Evolutionary conservation across 2,113 vertebrate genomes (phyloP), one percentile per base, ranked within the genome.

Genomic region (Poeciliopsis prolifica): DNA sequence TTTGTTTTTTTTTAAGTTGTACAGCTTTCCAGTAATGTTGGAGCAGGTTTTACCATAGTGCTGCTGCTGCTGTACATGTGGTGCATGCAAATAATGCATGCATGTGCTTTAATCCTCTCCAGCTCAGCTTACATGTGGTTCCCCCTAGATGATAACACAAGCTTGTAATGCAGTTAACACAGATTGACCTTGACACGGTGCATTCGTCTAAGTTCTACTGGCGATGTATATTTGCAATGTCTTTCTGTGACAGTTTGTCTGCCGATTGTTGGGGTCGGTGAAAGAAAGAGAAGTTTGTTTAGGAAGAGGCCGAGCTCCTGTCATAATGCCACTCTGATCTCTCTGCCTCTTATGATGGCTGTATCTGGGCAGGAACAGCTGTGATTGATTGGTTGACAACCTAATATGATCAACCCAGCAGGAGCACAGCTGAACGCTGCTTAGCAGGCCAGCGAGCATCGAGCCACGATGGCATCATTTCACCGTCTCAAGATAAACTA

Each of bases 151-250:
- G 78, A 83, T 74, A 86, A 82, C 77, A 74, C 80, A 58, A 70
- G 80, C 84, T 77, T 28, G 7, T 85, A 83, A 87, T 79, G 78
- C 71, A 79, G 75, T 88, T 87, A 85, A 76, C 71, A 65, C 77
- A 81, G 81, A 75, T 68, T 83, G 82, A 89, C 86, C 86, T 83
- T 79, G 72, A 83, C 78, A 77, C 65, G 0, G 65, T 1, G 11
- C 37, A 71, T 64, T 54, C 58, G 61, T 83, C 64, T 60, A 33
- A 65, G 67, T n/a, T 44, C 61, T 42, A 61, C 35, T 19, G 14
- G 8, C 7, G 33, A 40, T 35, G 7, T 11, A 24, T 65, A 35
- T 7, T 8, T 19, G 31, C 33, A 35, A 15, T 63, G 29, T 14
- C 15, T 17, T 12, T 37, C 51, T 24, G 22, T 58, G 63, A 31